A percentile compares a stretch with the other conserved stretches of the same genome.
Evolutionary conservation across 2,113 vertebrate species (phyloP).

Genomic region (Alosa alosa): DNA sequence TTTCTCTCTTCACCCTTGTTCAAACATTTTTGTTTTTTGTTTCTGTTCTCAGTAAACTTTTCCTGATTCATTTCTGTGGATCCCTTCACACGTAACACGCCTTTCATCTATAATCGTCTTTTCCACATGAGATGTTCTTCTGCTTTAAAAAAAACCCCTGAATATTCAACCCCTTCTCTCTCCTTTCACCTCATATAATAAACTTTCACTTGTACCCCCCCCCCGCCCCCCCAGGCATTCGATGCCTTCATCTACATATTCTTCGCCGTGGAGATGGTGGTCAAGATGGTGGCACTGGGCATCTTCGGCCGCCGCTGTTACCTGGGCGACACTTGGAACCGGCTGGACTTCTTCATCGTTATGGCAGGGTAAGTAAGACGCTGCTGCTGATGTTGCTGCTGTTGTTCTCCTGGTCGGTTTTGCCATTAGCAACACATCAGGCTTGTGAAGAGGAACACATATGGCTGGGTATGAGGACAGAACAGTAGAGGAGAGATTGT

Average conservation of each 20-base stretch:
- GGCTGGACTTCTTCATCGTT: constrained; percentile 97
- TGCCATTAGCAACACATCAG: neutral
- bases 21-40: neutral
- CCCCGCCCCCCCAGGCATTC: constrained; percentile 59
- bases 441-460: neutral
- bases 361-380: constrained; percentile 92
- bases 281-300: constrained; percentile 97
- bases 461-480: neutral
- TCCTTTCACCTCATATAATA: neutral
- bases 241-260: constrained; percentile 78
- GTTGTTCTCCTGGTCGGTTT: neutral
- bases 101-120: neutral
- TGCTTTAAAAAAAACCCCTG: neutral
- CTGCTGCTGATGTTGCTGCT: neutral
- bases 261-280: constrained; percentile 97
- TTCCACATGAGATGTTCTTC: neutral
- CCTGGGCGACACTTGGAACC: constrained; percentile 96
- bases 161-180: neutral
- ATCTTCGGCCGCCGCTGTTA: constrained; percentile 94
- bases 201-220: neutral
- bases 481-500: too few relatives aligned
- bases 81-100: neutral
- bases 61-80: neutral
- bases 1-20: neutral
- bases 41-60: neutral